Evolutionary conservation across 37 sponge, comb jelly and placozoan species (phyloP), one percentile per base, ranked within the genome.

Genomic region (Amphimedon queenslandica): DNA sequence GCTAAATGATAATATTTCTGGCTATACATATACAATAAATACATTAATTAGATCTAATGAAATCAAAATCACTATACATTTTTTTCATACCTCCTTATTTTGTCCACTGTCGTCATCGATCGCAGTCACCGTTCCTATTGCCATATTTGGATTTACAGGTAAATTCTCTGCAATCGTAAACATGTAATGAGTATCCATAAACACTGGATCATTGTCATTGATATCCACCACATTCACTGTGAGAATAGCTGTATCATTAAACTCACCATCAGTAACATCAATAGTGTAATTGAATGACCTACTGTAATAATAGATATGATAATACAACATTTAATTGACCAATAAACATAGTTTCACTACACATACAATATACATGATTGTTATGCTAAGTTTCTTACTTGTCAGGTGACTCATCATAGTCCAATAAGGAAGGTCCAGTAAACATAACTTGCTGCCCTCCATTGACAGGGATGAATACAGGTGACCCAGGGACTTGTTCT

Each of bases 191-290:
- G 30, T 32, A 11, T 58, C 34, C 13, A 40, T 56, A 70, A 92
- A 87, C 4, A 53, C n/a, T 23, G 92, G 92, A 5, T 58, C 38
- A 4, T 79, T 63, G 38, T 92, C 88, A 63, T 92, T 87, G 40
- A 72, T 40, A 66, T 92, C 92, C 28, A 28, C 58, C 11, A 92
- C 70, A 1, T 35, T 39, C 3, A 92, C 55, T 40, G 37, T 38
- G 4, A 92, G 79, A 2, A 29, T 21, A 20, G 88, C 71, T 11
- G 53, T 47, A 47, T 47, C 13, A 18, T 8, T 18, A 47, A 13
- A 18, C 13, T 47, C 53, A 18, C 53, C 53, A 47, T 47, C 53
- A 47, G 13, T 47, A 47, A 47, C 53, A 18, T 47, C 53, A 47
- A 47, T 13, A 47, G 53, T 47, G 53, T 47, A 47, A 18, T 8